These are phyloP conservation scores for Lophius piscatorius DNA, from an alignment of 2,113 vertebrate species.

Conservation along the genomic window DNA sequence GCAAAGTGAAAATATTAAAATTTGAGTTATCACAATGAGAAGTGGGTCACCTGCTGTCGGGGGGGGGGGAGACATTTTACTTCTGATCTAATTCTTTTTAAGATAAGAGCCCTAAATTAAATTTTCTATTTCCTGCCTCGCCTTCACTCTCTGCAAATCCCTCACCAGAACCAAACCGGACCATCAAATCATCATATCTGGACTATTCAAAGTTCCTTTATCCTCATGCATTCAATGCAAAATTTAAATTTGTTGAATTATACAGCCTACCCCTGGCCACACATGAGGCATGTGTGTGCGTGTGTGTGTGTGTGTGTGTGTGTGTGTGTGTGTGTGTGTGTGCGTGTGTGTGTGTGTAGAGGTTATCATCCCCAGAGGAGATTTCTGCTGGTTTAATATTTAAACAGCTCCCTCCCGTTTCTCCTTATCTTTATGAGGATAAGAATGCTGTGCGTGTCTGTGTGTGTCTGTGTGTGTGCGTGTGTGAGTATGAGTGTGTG, in stretches of 20 bases:
- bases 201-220: not conserved
- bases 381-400: slow-evolving; percentile 25
- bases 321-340: no score
- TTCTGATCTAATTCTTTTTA: not conserved
- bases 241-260: no score
- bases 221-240: no score
- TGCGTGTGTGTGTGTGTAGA: not conserved
- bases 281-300: no score
- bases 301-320: no score
- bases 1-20: slow-evolving; percentile 1
- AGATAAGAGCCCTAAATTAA: not conserved
- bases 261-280: no score
- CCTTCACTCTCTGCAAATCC: not conserved
- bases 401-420: slow-evolving; percentile 1
- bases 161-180: not conserved
- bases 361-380: not conserved
- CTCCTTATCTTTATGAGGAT: slow-evolving; percentile 17
- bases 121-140: no score
- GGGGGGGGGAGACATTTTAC: slow-evolving; percentile 3
- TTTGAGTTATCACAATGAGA: not conserved
- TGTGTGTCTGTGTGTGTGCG: not conserved
- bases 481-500: slow-evolving; percentile 2
- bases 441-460: not conserved
- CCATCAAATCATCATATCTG: not conserved
- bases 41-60: slow-evolving; percentile 32